phyloP scores from a whole-genome alignment of 64 coral and sea anemone genomes.

The Catalaphyllia jardinei region DNA sequence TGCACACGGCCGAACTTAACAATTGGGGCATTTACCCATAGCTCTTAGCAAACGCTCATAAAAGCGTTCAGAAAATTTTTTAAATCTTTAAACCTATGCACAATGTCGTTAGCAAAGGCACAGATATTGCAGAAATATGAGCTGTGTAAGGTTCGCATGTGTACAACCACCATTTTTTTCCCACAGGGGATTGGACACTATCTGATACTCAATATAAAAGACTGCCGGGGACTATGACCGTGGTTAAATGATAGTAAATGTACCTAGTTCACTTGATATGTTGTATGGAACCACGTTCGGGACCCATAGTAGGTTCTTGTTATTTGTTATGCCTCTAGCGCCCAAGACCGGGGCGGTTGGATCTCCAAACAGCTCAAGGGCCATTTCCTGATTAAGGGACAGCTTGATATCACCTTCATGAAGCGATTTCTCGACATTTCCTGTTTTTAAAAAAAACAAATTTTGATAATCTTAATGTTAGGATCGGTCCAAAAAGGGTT shows the following conservation, averaged over 20 bases:
- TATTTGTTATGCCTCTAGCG: slow-evolving; percentile 66
- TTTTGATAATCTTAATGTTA: background rate
- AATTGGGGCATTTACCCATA: no score
- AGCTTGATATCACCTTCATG: slow-evolving; percentile 86
- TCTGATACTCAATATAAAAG: background rate
- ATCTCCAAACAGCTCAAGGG: slow-evolving; percentile 66
- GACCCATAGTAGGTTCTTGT: slow-evolving; percentile 67
- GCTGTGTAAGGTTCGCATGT: no score
- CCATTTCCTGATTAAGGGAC: slow-evolving; percentile 34
- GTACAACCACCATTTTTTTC: no score
- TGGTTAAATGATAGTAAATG: background rate
- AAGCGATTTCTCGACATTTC: slow-evolving; percentile 58
- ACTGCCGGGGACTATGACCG: background rate
- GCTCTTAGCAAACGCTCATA: no score
- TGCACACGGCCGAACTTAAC: no score
- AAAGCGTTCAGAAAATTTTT: no score
- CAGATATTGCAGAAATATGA: no score
- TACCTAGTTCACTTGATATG: slow-evolving; percentile 66
- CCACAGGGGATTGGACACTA: no score
- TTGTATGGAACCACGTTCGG: slow-evolving; percentile 63
- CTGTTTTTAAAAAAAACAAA: slow-evolving; percentile 34
- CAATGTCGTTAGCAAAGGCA: no score
- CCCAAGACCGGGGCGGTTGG: slow-evolving; percentile 34
- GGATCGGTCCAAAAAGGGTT: no score
- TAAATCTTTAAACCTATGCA: no score